Base-by-base conservation (phyloP, 2,888 invertebrate genomes). In the Antitype chi region DNA sequence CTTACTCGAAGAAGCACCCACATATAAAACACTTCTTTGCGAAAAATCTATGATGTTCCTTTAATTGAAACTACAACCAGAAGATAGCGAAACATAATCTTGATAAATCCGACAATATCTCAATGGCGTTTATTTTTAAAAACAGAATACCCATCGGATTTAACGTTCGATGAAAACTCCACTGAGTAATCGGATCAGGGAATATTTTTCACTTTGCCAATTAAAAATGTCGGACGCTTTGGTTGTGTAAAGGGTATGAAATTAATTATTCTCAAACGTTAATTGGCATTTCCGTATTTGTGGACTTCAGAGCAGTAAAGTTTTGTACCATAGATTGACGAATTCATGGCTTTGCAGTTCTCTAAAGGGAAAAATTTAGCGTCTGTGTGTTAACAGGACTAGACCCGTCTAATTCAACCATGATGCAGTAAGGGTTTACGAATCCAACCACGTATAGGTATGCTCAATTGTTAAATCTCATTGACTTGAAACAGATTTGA, bases 161-260 rank as follows among this genome's bases (percentile, higher is more conserved):
- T 93, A 92, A 89, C 89, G 86, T 85, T 89, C 90, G 91, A 92
- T 94, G 91, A 93, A 92, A 93, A 92, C 92, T 90, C 89, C 85
- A 88, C 89, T 82, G 87, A 88, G 95, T 94, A 95, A 95, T 91
- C 91, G 90, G 95, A 96, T 93, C 91, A 91, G 88, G 89, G 84
- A 87, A 80, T 90, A 95, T 96, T 96, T 95, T 96, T 96, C 96
- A 95, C 91, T 90, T 91, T 91, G 93, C 95, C 96, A 96, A 96
- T 96, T 96, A 96, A 95, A 94, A 95, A 93, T 90, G 90, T 90
- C 90, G 90, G 92, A 89, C 88, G 92, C 89, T 87, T 90, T 92
- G 91, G 92, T 92, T 93, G 91, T 90, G 91, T 88, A 91, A 90
- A 90, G 91, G 91, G 93, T 91, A 91, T 90, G 90, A 94, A 93